phyloP scores from a whole-genome alignment of 2,797 vertebrate species.

The Oceanodroma leucorhoa region DNA sequence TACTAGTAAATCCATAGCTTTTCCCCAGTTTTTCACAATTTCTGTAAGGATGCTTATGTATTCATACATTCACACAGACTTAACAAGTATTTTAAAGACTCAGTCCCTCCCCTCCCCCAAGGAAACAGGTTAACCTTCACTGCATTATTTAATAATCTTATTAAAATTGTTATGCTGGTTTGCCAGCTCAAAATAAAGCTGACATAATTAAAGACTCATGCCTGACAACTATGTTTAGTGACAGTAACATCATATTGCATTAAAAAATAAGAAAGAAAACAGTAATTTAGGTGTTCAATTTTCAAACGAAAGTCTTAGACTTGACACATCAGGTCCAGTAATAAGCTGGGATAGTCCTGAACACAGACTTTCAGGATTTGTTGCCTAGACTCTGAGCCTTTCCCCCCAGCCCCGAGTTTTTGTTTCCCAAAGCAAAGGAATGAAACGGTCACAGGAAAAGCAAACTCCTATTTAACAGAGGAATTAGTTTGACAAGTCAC shows the following conservation, averaged over 20 bases:
- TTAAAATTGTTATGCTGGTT: not conserved
- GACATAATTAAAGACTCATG: not conserved
- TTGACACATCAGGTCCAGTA: not conserved
- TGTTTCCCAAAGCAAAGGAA: constrained; percentile 19
- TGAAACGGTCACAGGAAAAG: not conserved
- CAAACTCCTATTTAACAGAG: not conserved
- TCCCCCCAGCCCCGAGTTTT: accelerated
- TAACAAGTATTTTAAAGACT: not conserved
- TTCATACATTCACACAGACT: not conserved
- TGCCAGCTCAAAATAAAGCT: not conserved
- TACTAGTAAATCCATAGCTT: not conserved
- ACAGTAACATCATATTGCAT: not conserved
- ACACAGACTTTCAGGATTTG: not conserved
- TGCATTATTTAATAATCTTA: not conserved
- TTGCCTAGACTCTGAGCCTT: not conserved
- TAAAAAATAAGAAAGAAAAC: not conserved
- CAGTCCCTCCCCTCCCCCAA: not conserved
- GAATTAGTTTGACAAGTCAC: not conserved
- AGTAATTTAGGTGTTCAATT: not conserved
- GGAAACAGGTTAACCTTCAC: not conserved
- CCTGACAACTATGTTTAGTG: not conserved
- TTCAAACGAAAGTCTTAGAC: not conserved
- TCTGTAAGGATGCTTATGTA: not conserved
- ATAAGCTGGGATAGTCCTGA: not conserved
- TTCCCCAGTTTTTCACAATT: not conserved